A percentile compares a stretch with the other conserved stretches of the same genome.
Evolutionary conservation across 2,888 invertebrate species (phyloP).

Genomic region (Pristionchus exspectatus): DNA sequence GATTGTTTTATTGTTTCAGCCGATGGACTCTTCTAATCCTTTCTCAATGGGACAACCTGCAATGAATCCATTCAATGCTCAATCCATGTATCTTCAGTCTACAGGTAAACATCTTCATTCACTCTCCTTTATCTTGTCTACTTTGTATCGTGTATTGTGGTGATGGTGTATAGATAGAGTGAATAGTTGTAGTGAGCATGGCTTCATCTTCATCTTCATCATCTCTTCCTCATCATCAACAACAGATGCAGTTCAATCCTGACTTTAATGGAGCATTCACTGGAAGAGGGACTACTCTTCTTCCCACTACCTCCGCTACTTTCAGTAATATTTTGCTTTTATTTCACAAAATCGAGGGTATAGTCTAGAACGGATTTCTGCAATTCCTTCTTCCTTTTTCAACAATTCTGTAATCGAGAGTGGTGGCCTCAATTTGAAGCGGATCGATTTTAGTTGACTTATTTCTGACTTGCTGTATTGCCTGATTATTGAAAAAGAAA

Average conservation of each 20-base stretch:
- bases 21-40: constrained; percentile 35
- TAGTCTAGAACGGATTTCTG: too few species aligned
- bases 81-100: neutral
- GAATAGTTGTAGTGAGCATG: constrained; percentile 27
- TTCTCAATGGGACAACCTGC: neutral
- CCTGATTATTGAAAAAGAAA: too few species aligned
- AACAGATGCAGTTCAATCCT: neutral
- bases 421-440: too few species aligned
- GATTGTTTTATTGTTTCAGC: neutral
- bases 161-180: neutral
- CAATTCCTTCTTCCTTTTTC: too few species aligned
- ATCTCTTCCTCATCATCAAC: constrained; percentile 17
- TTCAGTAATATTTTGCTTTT: neutral
- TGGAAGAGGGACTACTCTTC: neutral
- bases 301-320: neutral
- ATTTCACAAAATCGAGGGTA: neutral
- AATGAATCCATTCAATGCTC: neutral
- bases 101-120: neutral
- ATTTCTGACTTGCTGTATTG: too few species aligned
- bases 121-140: neutral
- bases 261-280: constrained; percentile 27
- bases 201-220: neutral
- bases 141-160: too few species aligned
- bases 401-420: too few species aligned
- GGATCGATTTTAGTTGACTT: too few species aligned